Evolutionary conservation across 53 echinoderm and acorn worm genomes (phyloP), one percentile per base, ranked within the genome.

Genomic region (Arbacia lixula): DNA sequence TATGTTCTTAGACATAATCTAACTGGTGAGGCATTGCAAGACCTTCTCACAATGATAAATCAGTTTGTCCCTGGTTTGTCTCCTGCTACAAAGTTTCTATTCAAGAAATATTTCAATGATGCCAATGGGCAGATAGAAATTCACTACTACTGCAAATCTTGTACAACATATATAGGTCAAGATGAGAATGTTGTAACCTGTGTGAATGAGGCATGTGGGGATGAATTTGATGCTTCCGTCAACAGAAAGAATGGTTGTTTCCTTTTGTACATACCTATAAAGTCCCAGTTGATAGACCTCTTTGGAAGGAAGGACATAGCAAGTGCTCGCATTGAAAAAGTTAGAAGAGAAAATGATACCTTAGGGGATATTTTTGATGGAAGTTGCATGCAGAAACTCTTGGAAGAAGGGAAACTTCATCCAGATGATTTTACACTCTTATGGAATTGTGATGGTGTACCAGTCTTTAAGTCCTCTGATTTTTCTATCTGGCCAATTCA

Each of bases 401-500:
- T 29, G 19, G 75, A 17, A 53, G 75, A 53, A 16, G 78, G 41
- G 12, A 51, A 32, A 8, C 17, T 32, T 21, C 28, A 35, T 19
- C 16, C 32, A 30, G 30, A 65, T 86, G 65, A 86, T 66, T 77
- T 87, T 12, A 61, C 87, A 20, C 33, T 66, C 8, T 6, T 64
- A 9, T 86, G 77, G 84, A 87, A 91, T 41, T 84, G 84, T 69
- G 85, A 91, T 85, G 91, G 91, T 4, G 71, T 88, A 39, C 91
- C 91, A 68, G 91, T 78, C 4, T 88, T 91, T 64, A 84, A 88
- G 22, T 91, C 88, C 10, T 88, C 85, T 20, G 25, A 20, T 12
- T 84, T 74, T 40, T 86, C 91, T 36, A 54, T 86, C 25, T 75
- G 86, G 86, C 86, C 87, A 31, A 75, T 91, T 46, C 87, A 82